Evolutionary conservation across 2,113 vertebrate genomes (phyloP), one percentile per base, ranked within the genome.

Genomic region (Formicarius rufipectus): DNA sequence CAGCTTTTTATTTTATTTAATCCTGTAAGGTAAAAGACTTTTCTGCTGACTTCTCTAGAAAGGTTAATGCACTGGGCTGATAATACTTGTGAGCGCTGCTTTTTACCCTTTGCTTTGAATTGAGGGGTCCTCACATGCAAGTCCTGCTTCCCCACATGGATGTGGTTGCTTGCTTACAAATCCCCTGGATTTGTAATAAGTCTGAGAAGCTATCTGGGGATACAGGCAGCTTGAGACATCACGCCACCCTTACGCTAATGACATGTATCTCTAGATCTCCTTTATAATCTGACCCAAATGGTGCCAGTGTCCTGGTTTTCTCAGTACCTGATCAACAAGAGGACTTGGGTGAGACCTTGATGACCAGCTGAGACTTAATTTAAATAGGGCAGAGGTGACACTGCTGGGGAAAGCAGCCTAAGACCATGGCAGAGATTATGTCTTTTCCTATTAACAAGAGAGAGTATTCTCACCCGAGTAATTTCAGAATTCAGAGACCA

Each of bases 281-380:
- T 74, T 84, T 93, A 85, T 89, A 95, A 93, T 92, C 82, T 90
- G 87, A 68, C 63, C 55, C 78, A 88, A 83, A 75, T 93, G 71
- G 63, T 83, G 59, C 42, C 15, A n/a, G 39, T 77, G 92, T 87
- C 93, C 94, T 64, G 81, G 75, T 93, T 94, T 94, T 67, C 88
- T 91, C 83, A 87, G 53, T 73, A 60, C 76, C 69, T 91, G 63
- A 83, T 85, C 47, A 83, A 94, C 72, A 78, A n/a, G 81, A 79
- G 24, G 23, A 31, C 81, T 89, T 80, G 72, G 18, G 52, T 62
- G 49, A 88, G 68, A 82, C 71, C 89, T 59, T 64, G 93, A 30
- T 88, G 68, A 75, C 62, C 84, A 60, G 50, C 47, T 76, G 73
- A 95, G 78, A 74, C 88, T 89, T 91, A 89, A 94, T 80, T 77